Base-by-base conservation (phyloP, 2,113 vertebrate genomes). In the Garra rufa region DNA sequence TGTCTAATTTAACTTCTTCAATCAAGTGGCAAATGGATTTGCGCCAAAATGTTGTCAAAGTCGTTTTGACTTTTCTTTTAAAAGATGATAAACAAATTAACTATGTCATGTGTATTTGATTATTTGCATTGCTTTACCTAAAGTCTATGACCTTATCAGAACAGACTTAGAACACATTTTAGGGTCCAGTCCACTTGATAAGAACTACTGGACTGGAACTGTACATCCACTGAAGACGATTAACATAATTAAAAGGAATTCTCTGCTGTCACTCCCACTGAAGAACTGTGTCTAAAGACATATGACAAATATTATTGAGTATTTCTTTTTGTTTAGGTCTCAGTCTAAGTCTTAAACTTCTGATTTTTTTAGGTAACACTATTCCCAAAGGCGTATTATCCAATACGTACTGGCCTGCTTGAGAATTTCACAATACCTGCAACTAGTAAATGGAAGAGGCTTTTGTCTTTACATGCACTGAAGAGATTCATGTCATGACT, bases 361-460 rank as follows among this genome's bases (percentile, higher is more conserved):
- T 6, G 10, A n/a, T 21, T 14, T 55, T 38, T 13, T 52, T 11
- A 50, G 7, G 21, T 50, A 21, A 24, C 9, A 52, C 48, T 48
- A 30, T 52, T 34, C 26, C 13, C 48, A 30, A 76, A 44, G 11
- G 69, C 13, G 21, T 6, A 11, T n/a, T 48, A 21, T 67, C 43
- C 67, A 43, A 48, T 1, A 71, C 21, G 24, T 3, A 43, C 69
- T 3, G 21, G 9, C 59, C 63, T 48, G 48, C 5, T n/a, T 59
- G 43, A 83, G 55, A 46, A 38, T 57, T 50, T 65, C 46, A 76
- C 52, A 83, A 65, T 52, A 83, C 61, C 21, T 76, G 15, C 6
- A 38, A 76, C 57, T 38, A 82, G 28, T 82, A n/a, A 19, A 76
- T 38, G 30, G 73, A 75, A 30, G 24, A 75, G 43, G 48, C 15